phyloP scores from a whole-genome alignment of 2,113 vertebrate genomes.

The Corvus cornix region DNA sequence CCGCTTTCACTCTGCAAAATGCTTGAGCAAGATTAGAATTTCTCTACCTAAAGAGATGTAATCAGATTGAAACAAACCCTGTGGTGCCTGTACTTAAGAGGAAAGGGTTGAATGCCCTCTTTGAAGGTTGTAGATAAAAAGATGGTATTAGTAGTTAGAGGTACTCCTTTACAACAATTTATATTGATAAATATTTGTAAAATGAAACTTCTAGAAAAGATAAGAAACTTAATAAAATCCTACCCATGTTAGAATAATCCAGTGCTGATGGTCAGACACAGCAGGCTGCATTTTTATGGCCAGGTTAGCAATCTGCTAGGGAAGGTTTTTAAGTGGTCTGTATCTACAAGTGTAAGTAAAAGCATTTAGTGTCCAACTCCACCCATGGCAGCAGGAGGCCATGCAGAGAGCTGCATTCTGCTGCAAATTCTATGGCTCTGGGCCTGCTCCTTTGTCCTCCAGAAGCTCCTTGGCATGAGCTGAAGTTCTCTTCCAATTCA shows the following conservation, averaged over 20 bases:
- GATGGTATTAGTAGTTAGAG: neutral
- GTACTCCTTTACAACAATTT: neutral
- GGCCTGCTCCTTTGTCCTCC: neutral
- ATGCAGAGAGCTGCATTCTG: neutral
- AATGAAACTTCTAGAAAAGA: neutral
- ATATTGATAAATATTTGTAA: neutral
- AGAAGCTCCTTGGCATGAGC: neutral
- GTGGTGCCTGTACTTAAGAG: neutral
- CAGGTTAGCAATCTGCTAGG: neutral
- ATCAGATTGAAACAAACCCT: neutral
- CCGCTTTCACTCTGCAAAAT: neutral
- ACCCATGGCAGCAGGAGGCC: neutral
- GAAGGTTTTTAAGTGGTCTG: neutral
- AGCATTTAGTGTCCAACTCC: neutral
- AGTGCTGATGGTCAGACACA: neutral
- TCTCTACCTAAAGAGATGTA: neutral
- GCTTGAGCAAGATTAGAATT: slow-evolving; percentile 1
- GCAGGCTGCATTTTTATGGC: neutral
- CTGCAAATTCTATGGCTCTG: neutral
- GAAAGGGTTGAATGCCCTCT: neutral
- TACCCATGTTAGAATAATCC: neutral
- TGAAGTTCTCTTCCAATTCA: neutral
- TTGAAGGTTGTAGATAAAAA: neutral
- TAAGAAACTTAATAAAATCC: neutral
- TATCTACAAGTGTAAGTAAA: neutral